Conservation (phyloP, 2,113 vertebrate species). For the Dipodomys stephensi region DNA sequence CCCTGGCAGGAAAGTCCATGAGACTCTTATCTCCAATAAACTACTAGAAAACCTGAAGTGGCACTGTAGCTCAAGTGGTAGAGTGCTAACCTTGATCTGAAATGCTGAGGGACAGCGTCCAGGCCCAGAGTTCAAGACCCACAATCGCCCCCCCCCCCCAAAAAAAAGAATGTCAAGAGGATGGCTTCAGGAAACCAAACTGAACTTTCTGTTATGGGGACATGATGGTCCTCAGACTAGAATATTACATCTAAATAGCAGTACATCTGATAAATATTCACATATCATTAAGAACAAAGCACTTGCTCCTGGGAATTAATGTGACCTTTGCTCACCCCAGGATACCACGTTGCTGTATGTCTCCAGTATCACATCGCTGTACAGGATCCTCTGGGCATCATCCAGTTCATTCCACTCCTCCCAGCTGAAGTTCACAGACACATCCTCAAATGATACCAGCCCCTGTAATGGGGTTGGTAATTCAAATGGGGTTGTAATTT, state of each 20-base stretch:
- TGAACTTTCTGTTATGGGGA: background rate
- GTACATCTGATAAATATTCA: background rate
- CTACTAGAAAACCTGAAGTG: too few relatives aligned
- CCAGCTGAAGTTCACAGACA: constrained; percentile 36
- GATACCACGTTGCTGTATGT: background rate
- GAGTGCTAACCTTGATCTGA: too few relatives aligned
- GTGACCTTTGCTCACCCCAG: background rate
- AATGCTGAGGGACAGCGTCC: too few relatives aligned
- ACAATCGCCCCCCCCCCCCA: too few relatives aligned
- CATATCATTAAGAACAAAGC: background rate
- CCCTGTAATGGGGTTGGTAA: background rate
- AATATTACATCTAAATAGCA: background rate
- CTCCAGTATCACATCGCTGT: constrained; percentile 28
- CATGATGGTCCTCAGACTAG: background rate
- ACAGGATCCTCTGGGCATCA: background rate
- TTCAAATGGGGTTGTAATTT: background rate
- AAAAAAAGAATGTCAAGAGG: background rate
- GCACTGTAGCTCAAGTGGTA: too few relatives aligned
- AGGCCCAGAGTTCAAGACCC: too few relatives aligned
- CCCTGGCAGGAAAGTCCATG: too few relatives aligned
- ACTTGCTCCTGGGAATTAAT: background rate
- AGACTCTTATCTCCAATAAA: too few relatives aligned
- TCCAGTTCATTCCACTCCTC: constrained; percentile 42
- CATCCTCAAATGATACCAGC: constrained; percentile 41
- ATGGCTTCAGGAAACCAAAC: background rate